These are phyloP conservation scores for Centruroides sculpturatus DNA, from an alignment of 1,140 invertebrate species.

Conservation along the genomic window DNA sequence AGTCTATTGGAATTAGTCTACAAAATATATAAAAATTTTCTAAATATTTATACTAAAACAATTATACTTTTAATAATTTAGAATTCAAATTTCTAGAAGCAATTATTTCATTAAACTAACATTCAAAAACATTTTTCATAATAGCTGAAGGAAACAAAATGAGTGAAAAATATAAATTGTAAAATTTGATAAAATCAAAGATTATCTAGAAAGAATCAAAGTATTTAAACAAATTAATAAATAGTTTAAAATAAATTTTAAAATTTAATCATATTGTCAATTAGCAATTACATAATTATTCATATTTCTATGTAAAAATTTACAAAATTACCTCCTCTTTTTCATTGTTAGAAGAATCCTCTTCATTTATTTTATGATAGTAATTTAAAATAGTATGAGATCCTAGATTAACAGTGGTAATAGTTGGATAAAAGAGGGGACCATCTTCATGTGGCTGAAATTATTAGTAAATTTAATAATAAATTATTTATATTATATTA, in stretches of 20 bases:
- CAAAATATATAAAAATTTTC: not conserved
- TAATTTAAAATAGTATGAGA: constrained; percentile 81
- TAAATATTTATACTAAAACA: no score
- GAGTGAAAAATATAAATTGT: no score
- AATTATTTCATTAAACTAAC: no score
- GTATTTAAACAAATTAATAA: not conserved
- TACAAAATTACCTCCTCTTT: not conserved
- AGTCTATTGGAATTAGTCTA: not conserved
- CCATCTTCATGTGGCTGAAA: constrained; percentile 81
- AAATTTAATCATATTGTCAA: constrained; percentile 8
- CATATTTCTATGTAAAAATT: not conserved
- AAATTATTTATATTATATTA: no score
- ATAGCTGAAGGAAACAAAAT: no score
- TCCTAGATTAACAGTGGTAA: constrained; percentile 82
- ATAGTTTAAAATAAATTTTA: constrained; percentile 2
- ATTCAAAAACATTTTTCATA: no score
- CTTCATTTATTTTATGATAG: constrained; percentile 33
- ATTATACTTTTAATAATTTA: no score
- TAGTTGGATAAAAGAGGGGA: constrained; percentile 77
- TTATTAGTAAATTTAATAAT: not conserved
- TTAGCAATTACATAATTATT: not conserved
- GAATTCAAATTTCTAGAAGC: no score
- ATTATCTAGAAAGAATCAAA: not conserved
- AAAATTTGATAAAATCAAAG: no score
- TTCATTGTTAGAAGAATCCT: not conserved